Evolutionary conservation across 2,797 vertebrate species (phyloP).

Genomic region (Eleutherodactylus coqui): DNA sequence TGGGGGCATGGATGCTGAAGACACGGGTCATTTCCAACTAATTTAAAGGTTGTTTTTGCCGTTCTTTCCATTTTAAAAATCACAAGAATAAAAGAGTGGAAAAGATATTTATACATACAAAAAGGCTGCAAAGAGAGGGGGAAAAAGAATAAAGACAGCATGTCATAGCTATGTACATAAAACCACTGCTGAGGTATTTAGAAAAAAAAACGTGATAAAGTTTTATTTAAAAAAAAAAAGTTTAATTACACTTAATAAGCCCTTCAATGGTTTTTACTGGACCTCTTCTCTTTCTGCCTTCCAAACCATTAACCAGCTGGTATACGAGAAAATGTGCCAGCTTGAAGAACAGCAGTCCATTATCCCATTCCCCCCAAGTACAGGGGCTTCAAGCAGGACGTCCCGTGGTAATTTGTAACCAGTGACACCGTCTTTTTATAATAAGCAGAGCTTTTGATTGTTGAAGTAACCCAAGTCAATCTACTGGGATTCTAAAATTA

Average conservation of each 20-base stretch:
- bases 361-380: neutral
- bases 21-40: slow-evolving; percentile 64
- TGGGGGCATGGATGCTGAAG: slow-evolving; percentile 60
- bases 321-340: neutral
- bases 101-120: slow-evolving; percentile 45
- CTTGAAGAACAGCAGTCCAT: neutral
- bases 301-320: slow-evolving; percentile 32
- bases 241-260: slow-evolving; percentile 33
- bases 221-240: neutral
- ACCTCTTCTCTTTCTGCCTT: neutral
- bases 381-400: neutral
- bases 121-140: neutral
- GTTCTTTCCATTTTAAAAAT: slow-evolving; percentile 48
- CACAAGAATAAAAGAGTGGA: slow-evolving; percentile 36
- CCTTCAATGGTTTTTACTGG: slow-evolving; percentile 33
- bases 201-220: neutral
- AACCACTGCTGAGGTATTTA: slow-evolving; percentile 3
- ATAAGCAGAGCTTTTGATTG: slow-evolving; percentile 29
- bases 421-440: slow-evolving; percentile 55
- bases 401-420: neutral
- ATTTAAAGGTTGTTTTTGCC: slow-evolving; percentile 63
- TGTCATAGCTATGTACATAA: neutral
- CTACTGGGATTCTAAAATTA: neutral
- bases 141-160: neutral
- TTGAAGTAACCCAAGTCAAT: neutral